Evolutionary conservation across 2,797 vertebrate genomes (phyloP), one percentile per base, ranked within the genome.

Genomic region (Chaetodon trifasciatus): DNA sequence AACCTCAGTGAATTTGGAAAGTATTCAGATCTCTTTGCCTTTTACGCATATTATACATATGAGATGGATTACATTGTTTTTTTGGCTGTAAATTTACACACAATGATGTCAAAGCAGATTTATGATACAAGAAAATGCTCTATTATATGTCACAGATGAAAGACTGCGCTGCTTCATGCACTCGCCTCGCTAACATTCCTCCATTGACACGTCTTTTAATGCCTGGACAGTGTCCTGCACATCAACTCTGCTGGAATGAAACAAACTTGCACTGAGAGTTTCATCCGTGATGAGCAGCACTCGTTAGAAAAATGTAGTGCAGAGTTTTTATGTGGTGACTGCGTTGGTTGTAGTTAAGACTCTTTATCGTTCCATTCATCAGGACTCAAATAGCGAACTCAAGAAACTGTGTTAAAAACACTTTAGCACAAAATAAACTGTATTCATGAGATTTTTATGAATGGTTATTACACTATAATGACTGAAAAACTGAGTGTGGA

Each of bases 361-460:
- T 46, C 17, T 9, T 49, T 12, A 12, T 52, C 13, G 0, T 44
- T 1, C 6, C 37, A n/a, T 57, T 28, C 12, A 19, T 56, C 40
- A 56, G 5, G 74, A 39, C 32, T 9, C 40, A 50, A 68, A 49
- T 4, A 35, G 1, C 2, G 1, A 55, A 35, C 42, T 37, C 53
- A 1, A 42, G 19, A 19, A 58, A 16, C 6, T 0, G 19, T 49
- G 50, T 37, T 12, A 12, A 35, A 17, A 77, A 57, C 0, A 7
- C 19, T 60, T 61, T 2, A 15, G 37, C 60, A 67, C 8, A 52
- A 64, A 40, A 67, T 6, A 52, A 64, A 47, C 61, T 35, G 40
- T 28, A 16, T 62, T 68, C 62, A 46, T 35, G 19, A 62, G 32
- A 56, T 67, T 57, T 67, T 23, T 61, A 49, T 74, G n/a, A 60